Percentiles rank a stretch among this genome's conserved stretches.
These are phyloP conservation scores for Lepilemur septentrionalis DNA, from an alignment of 2,797 vertebrate species.

Conservation along the genomic window DNA sequence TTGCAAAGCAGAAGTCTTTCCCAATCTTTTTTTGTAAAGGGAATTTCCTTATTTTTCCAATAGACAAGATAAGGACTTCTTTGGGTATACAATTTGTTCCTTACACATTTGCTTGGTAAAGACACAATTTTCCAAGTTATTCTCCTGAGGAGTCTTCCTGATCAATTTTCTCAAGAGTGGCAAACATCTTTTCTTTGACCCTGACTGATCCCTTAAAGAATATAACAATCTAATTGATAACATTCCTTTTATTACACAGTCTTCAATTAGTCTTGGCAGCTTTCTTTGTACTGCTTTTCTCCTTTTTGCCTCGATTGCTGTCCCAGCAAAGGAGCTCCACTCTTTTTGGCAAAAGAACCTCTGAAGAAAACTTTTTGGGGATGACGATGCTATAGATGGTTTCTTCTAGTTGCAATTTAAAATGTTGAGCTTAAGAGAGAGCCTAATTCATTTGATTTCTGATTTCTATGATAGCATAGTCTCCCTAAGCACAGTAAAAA, in stretches of 20 bases:
- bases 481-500: background rate
- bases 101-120: conserved; percentile 30
- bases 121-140: conserved; percentile 43
- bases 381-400: background rate
- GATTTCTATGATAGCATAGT: conserved; percentile 24
- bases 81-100: background rate
- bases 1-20: background rate
- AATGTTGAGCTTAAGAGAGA: conserved; percentile 24
- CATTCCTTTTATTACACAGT: conserved; percentile 2
- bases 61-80: background rate
- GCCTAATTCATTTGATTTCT: conserved; percentile 37
- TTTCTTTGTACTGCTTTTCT: conserved; percentile 24
- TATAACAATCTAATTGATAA: conserved; percentile 56
- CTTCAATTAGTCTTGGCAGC: conserved; percentile 42
- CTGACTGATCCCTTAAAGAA: conserved; percentile 39
- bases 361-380: background rate
- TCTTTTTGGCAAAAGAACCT: background rate
- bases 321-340: background rate
- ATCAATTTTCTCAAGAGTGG: conserved; percentile 54
- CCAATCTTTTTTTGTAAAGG: background rate
- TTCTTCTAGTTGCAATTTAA: conserved; percentile 6
- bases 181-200: conserved; percentile 53
- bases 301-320: background rate
- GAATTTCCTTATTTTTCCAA: background rate
- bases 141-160: conserved; percentile 25